Evolutionary conservation across 1,140 invertebrate species (phyloP), one percentile per base, ranked within the genome.

Genomic region (Musca vetustissima): DNA sequence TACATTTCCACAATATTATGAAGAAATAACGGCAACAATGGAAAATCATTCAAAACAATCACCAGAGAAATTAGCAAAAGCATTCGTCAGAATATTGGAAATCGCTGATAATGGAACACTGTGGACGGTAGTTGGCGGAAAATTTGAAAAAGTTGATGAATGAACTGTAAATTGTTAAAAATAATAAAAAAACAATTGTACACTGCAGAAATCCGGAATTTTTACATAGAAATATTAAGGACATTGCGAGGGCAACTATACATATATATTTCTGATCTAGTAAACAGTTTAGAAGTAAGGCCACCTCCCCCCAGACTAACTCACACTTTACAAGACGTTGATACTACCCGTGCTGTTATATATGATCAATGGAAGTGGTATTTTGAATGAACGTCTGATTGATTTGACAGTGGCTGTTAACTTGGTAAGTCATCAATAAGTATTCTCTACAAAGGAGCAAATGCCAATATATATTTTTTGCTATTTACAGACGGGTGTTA

Each of bases 1-100:
- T 0, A 77, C 73, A 1, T 79, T 77, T 17, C 76, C 75, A n/a
- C 17, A 59, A 67, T 67, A 28, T 17, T 21, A 28, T 17, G 36
- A 57, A 59, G 14, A 0, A n/a, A 14, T 68, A 32, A 17, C 21
- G 1, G 28, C 2, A 17, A 14, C 17, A 22, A 48, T 49, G 1
- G 53, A 15, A 11, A 43, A 9, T 1, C 52, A 36, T 2, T 15
- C 11, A 1, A 36, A 14, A 9, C 67, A 68, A 64, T 52, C 32
- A 8, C 24, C 67, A 1, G 36, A 57, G 48, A 36, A 32, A 2
- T 70, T 64, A 13, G 69, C 69, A 1, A 2, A 66, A 24, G 55
- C 53, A 25, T 48, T 71, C 7, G 55, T 68, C 7, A 36, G 57
- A 53, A 28, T 61, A 47, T 43, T 61, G 6, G 59, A 68, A 25